phyloP scores from a whole-genome alignment of 2,797 vertebrate species.

The Neoniphon sammara region DNA sequence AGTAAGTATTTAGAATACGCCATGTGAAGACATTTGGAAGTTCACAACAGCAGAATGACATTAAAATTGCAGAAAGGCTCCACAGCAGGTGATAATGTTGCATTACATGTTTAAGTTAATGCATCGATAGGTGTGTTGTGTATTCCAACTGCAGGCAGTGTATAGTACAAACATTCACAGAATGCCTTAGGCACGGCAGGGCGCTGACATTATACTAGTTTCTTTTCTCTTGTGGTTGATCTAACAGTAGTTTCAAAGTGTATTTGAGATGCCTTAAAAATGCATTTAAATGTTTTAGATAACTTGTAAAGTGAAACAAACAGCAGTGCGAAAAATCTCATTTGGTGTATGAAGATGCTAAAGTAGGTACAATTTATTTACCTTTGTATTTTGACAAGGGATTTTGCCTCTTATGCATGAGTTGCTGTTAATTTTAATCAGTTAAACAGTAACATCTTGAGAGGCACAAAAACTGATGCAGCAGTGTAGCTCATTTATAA shows the following conservation, averaged over 20 bases:
- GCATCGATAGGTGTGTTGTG: not conserved
- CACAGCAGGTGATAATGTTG: not conserved
- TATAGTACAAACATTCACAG: not conserved
- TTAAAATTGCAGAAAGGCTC: slow-evolving; percentile 1
- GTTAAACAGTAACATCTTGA: slow-evolving; percentile 25
- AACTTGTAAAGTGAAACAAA: not conserved
- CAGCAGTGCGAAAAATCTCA: slow-evolving; percentile 3
- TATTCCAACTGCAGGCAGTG: slow-evolving; percentile 1
- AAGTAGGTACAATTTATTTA: slow-evolving; percentile 51
- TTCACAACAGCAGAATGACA: not conserved
- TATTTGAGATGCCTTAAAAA: slow-evolving; percentile 27
- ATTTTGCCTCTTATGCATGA: slow-evolving; percentile 59
- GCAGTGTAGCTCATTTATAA: slow-evolving; percentile 7
- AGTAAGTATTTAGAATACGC: slow-evolving; percentile 6
- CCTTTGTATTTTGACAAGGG: slow-evolving; percentile 62
- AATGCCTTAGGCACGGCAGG: slow-evolving; percentile 9
- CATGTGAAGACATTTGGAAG: not conserved
- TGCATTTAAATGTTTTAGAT: slow-evolving; percentile 34
- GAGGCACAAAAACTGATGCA: slow-evolving; percentile 48
- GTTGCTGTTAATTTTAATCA: slow-evolving; percentile 44
- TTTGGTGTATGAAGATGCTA: slow-evolving; percentile 25
- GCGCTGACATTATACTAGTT: slow-evolving; percentile 1
- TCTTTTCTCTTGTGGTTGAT: slow-evolving; percentile 18
- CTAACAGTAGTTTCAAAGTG: slow-evolving; percentile 21
- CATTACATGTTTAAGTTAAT: not conserved